Base-by-base conservation (phyloP, 1,140 invertebrate species). In the Drosophila rhopaloa region DNA sequence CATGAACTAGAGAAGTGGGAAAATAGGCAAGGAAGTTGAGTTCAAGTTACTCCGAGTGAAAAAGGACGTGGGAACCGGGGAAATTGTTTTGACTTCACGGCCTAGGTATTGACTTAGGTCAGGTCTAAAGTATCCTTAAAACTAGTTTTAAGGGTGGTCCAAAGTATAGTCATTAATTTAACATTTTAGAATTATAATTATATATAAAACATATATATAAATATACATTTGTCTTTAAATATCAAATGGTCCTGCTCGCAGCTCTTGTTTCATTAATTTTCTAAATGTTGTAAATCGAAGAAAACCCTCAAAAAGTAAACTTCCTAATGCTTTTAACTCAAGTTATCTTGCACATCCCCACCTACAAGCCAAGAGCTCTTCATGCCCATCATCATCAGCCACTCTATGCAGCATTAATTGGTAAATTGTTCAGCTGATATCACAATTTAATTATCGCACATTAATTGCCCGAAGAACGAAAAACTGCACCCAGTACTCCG, bases 391-490 rank as follows among this genome's bases (percentile, higher is more conserved):
- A 58, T 70, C 67, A 32, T 41, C 44, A 70, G 67, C 4, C n/a
- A 37, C 65, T 40, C 60, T 65, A 41, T n/a, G 60, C 61, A 38
- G 53, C 68, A 27, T 54, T 81, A 70, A 61, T 71, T 81, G 44
- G 38, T 38, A 61, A 72, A 76, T 77, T 72, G 61, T 68, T 71
- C 73, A 60, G 74, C 51, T 67, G 40, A 56, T 72, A 78, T 71
- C 41, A 41, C 61, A 57, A 84, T 55, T 70, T 80, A 83, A 83
- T 83, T 83, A 62, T 37, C 76, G 46, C 46, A 43, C 51, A 71
- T 72, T 84, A 83, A 83, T 81, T 58, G 72, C 43, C 40, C 19
- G 19, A 40, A 41, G 53, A 58, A 70, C 62, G 72, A 71, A 75
- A 57, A 75, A 57, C 47, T 50, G 59, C 60, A 59, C 35, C 65